Evolutionary conservation across 2,797 vertebrate genomes (phyloP), one percentile per base, ranked within the genome.

Genomic region (Dermochelys coriacea): DNA sequence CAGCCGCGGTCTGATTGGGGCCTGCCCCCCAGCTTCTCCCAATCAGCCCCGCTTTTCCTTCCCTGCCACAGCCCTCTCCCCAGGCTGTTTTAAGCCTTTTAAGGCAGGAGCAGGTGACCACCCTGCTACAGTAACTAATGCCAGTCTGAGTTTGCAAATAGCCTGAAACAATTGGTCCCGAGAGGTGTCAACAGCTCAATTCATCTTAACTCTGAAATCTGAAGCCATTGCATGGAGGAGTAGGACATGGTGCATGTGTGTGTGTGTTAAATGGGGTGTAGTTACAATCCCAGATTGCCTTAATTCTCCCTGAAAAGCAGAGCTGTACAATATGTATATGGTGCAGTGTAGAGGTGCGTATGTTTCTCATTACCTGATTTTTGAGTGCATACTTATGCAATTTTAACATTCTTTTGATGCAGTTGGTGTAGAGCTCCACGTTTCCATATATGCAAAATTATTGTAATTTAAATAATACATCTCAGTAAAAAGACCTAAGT

Each of bases 361-460:
- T 5, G 41, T 52, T 85, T 78, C 34, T 92, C 27, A 21, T 25
- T 51, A 23, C 7, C 4, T 49, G 25, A 9, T 74, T 6, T 29
- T 37, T 52, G 52, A 14, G 29, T 75, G 61, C 29, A 59, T 82
- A 25, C 55, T 85, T 50, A 50, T 8, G 6, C 54, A 47, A 45
- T 19, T 23, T 1, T 34, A 61, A 49, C 19, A 2, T n/a, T n/a
- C 4, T 18, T 50, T 23, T 51, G 45, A 51, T 74, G 23, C 12
- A 1, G n/a, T 61, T 61, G 55, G 12, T 41, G 47, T 23, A 23
- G 57, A 6, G 7, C 6, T 5, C 25, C 14, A 12, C 0, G 3
- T 81, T 1, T 15, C 47, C 74, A 16, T 49, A 29, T 78, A 31
- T 49, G 31, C 47, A 31, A 29, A 49, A 18, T 47, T 49, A 50